Evolutionary conservation across 1,140 invertebrate genomes (phyloP), one percentile per base, ranked within the genome.

Genomic region (Diabrotica virgifera): DNA sequence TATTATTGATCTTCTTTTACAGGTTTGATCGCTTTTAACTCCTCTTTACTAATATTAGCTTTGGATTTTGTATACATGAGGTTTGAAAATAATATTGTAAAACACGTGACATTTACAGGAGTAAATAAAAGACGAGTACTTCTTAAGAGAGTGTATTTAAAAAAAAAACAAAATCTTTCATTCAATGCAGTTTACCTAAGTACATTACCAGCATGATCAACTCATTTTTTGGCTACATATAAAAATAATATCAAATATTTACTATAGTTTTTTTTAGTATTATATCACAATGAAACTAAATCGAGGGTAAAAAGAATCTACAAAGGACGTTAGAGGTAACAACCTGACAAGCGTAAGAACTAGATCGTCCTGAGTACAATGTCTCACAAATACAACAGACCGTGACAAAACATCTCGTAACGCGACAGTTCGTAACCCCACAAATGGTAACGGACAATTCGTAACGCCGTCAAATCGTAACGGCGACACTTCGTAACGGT

Each of bases 201-300:
- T 62, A 62, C 60, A 62, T 10, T 46, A 46, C 40, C 8, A 46
- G 8, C 40, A 51, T 62, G 60, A 46, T 54, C 46, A 40, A 12
- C n/a, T 13, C 36, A 54, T 50, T 36, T 46, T 51, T 62, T 37
- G 24, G 35, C 46, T 53, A 62, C 36, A 52, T 62, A 62, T 54
- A 62, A 62, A 62, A 62, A 62, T 62, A 62, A 62, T 62, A 62
- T 62, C 60, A 62, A 62, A 62, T 37, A 37, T 38, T 54, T 54
- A 38, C 60, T 62, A 62, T 36, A 54, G n/a, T 14, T 36, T 55
- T 36, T 10, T 55, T 14, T 55, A 62, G 12, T 61, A 12, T 58
- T 37, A 36, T 59, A 62, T 62, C 60, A 62, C 60, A 62, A 37
- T 62, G 60, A 62, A 62, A 62, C 60, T 62, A 54, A 62, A 62